Percentiles rank a stretch among this genome's conserved stretches.
Conservation (phyloP, 2,888 invertebrate species). For the Agapetus fuscipes region DNA sequence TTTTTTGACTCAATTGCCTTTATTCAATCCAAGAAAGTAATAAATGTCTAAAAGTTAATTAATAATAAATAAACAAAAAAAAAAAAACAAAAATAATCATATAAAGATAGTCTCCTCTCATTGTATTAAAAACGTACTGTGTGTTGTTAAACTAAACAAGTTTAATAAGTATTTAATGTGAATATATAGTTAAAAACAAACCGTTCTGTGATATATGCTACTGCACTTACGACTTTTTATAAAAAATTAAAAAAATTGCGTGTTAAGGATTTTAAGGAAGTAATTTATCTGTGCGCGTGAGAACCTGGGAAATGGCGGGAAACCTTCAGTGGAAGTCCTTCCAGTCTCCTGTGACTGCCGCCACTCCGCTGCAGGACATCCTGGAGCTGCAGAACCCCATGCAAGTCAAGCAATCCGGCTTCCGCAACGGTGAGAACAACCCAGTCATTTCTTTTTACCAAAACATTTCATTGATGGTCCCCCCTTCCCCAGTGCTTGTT, state of each 20-base stretch:
- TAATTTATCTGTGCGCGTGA: no score
- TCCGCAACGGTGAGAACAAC: constrained; percentile 41
- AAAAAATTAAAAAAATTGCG: constrained; percentile 35
- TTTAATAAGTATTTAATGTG: constrained; percentile 10
- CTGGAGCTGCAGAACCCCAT: constrained; percentile 59
- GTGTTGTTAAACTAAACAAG: no score
- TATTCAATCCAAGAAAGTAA: no score
- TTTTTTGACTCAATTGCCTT: not conserved
- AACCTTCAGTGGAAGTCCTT: constrained; percentile 83
- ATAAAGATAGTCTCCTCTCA: no score
- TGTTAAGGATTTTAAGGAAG: constrained; percentile 25
- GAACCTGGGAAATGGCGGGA: constrained; percentile 74
- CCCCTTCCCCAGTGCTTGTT: no score
- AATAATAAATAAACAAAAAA: not conserved
- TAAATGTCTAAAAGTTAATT: not conserved
- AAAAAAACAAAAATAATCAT: not conserved
- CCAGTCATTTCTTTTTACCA: no score
- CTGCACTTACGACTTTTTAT: constrained; percentile 30
- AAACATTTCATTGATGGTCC: no score
- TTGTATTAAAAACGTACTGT: not conserved
- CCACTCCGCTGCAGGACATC: constrained; percentile 72
- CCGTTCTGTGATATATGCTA: constrained; percentile 55
- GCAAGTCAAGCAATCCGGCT: constrained; percentile 39
- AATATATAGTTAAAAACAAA: constrained; percentile 31
- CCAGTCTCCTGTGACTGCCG: constrained; percentile 81